Evolutionary conservation across 2,797 vertebrate species (phyloP).

Genomic region (Oceanodroma leucorhoa): DNA sequence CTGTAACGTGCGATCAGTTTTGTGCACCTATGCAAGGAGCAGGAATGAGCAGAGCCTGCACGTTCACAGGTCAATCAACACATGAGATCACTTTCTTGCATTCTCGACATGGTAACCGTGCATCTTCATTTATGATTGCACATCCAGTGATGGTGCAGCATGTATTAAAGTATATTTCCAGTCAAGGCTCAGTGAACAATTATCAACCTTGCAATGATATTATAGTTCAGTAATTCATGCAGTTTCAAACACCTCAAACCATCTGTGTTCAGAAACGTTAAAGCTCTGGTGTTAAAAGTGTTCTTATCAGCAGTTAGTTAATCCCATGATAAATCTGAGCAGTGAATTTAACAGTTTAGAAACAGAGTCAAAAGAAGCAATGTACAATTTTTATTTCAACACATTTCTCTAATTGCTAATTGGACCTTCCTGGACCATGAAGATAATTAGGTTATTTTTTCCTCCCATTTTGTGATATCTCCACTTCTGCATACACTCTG

Average conservation of each 20-base stretch:
- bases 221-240: background rate
- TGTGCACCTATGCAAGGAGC: background rate
- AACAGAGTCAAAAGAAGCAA: slow-evolving; percentile 38
- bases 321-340: slow-evolving; percentile 38
- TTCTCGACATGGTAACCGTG: background rate
- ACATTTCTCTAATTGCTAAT: slow-evolving; percentile 41
- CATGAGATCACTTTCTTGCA: background rate
- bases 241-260: slow-evolving; percentile 6
- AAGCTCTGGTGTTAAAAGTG: background rate
- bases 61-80: background rate
- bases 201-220: background rate
- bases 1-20: background rate
- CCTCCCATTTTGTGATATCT: slow-evolving; percentile 10
- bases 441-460: slow-evolving; percentile 52
- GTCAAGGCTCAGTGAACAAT: slow-evolving; percentile 2
- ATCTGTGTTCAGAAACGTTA: slow-evolving; percentile 12
- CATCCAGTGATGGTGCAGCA: background rate
- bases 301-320: slow-evolving; percentile 36
- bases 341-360: slow-evolving; percentile 12
- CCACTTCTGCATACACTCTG: background rate
- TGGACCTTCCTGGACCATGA: slow-evolving; percentile 44
- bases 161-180: background rate
- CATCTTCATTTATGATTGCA: background rate
- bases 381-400: slow-evolving; percentile 46
- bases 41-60: background rate